Percentiles rank a stretch among this genome's conserved stretches.
Evolutionary conservation across 2,113 vertebrate species (phyloP).

Genomic region (Datnioides undecimradiatus): DNA sequence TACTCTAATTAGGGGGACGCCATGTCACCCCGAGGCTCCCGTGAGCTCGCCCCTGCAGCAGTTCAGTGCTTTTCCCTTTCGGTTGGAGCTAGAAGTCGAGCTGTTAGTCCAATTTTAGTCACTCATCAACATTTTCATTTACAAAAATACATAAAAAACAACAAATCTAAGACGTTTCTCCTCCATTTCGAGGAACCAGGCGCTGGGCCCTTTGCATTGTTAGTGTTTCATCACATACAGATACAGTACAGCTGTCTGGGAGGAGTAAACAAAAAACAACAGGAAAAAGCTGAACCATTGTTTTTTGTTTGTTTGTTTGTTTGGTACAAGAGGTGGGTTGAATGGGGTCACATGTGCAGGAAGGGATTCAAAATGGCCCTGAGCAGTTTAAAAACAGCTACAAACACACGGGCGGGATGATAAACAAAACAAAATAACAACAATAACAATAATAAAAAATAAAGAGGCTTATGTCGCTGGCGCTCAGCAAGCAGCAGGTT

Average conservation of each 20-base stretch:
- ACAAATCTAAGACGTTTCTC: conserved; percentile 1
- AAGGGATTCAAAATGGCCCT: conserved; percentile 76
- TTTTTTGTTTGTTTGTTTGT: no score
- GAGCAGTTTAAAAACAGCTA: conserved; percentile 75
- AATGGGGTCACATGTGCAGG: conserved; percentile 76
- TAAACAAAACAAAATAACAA: no score
- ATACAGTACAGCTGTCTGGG: conserved; percentile 71
- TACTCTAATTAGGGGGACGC: no score
- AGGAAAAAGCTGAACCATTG: neutral
- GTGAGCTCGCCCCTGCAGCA: conserved; percentile 29
- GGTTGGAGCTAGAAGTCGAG: neutral
- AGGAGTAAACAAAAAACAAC: conserved; percentile 75
- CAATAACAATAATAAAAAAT: neutral
- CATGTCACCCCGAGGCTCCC: neutral
- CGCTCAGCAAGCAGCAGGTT: conserved; percentile 89
- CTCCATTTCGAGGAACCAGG: no score
- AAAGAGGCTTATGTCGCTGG: conserved; percentile 66
- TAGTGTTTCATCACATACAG: conserved; percentile 52
- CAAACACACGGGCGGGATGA: conserved; percentile 41
- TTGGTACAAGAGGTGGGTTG: conserved; percentile 59
- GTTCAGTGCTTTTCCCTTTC: neutral
- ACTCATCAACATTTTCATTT: neutral
- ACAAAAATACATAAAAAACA: neutral
- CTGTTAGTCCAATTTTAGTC: conserved; percentile 20
- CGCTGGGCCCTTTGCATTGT: no score